Conservation (phyloP, 2,797 vertebrate genomes). For the Spinus pinus region DNA sequence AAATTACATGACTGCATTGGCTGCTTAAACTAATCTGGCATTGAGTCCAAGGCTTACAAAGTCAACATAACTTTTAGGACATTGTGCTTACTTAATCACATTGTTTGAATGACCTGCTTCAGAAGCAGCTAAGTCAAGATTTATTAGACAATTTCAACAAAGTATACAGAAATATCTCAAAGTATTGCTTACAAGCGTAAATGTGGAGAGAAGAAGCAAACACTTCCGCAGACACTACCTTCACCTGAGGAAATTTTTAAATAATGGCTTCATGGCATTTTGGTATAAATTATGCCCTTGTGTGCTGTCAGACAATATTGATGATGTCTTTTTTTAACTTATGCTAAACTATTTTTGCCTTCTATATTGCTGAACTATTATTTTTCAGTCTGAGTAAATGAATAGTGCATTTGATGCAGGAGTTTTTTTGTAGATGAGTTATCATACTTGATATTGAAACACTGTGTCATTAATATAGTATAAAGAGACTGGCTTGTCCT, state of each 20-base stretch:
- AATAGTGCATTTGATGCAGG: not conserved
- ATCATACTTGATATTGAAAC: not conserved
- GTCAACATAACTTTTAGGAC: not conserved
- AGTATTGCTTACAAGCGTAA: slow-evolving; percentile 4
- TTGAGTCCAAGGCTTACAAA: slow-evolving; percentile 2
- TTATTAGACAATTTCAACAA: slow-evolving; percentile 49
- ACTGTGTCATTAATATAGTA: not conserved
- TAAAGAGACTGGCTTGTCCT: not conserved
- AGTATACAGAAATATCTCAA: not conserved
- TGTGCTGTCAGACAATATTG: not conserved
- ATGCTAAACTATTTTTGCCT: not conserved
- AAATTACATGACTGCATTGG: not conserved
- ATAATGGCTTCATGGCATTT: not conserved
- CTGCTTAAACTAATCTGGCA: not conserved
- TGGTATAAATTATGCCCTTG: slow-evolving; percentile 5
- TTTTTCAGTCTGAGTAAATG: not conserved
- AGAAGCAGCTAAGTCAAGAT: slow-evolving; percentile 17
- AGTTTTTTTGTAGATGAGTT: not conserved
- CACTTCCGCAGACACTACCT: not conserved
- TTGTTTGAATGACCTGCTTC: slow-evolving; percentile 26
- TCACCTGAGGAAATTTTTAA: not conserved
- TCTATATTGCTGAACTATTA: not conserved
- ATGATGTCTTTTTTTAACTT: not conserved
- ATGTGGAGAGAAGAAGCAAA: slow-evolving; percentile 34
- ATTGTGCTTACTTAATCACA: not conserved